phyloP scores from a whole-genome alignment of 2,888 invertebrate genomes.

The Trissolcus japonicus region DNA sequence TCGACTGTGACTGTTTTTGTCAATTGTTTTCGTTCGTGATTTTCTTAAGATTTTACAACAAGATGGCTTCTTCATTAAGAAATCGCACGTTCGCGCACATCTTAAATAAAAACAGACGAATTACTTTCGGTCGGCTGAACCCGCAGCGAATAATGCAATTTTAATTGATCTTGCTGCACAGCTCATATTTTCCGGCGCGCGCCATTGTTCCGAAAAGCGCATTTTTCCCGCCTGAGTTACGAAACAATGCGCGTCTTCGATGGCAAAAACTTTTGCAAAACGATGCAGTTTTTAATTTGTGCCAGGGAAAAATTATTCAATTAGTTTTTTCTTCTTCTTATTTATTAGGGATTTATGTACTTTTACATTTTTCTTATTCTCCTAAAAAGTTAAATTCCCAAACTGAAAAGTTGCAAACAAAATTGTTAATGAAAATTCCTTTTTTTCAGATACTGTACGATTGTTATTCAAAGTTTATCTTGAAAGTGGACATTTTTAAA shows the following conservation, averaged over 20 bases:
- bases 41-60: not conserved
- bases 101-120: conserved; percentile 10
- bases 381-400: not conserved
- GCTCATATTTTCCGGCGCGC: conserved; percentile 23
- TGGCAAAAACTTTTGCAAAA: not conserved
- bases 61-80: not conserved
- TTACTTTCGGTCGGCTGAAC: conserved; percentile 14
- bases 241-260: conserved; percentile 25
- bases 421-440: not conserved
- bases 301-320: not conserved
- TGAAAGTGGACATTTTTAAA: no score
- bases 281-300: not conserved
- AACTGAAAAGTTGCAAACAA: not conserved
- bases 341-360: no score
- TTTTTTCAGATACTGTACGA: no score
- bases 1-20: no score
- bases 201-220: conserved; percentile 29
- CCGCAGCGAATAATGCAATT: conserved; percentile 14
- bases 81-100: not conserved
- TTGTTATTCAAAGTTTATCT: no score
- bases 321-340: not conserved
- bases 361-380: no score
- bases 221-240: conserved; percentile 33
- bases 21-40: not conserved
- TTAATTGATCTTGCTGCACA: conserved; percentile 28